phyloP scores from a whole-genome alignment of 2,113 vertebrate species.

The Pelodiscus sinensis region DNA sequence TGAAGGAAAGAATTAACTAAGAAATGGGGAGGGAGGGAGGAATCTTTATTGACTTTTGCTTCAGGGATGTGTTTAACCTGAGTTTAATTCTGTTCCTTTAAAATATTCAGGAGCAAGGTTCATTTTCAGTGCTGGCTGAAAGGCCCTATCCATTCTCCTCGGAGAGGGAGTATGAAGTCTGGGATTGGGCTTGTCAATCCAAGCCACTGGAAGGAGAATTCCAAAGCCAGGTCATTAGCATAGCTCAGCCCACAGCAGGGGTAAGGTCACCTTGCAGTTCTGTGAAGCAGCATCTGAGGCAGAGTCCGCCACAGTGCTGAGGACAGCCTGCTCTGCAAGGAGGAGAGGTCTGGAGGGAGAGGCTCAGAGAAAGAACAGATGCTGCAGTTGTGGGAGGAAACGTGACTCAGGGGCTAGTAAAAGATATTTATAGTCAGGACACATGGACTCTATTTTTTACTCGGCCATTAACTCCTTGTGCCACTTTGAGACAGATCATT shows the following conservation, averaged over 20 bases:
- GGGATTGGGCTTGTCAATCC: background rate
- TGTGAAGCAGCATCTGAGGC: background rate
- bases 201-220: background rate
- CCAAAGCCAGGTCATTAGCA: background rate
- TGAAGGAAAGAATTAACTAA: slow-evolving; percentile 19
- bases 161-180: background rate
- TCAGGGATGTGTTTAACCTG: slow-evolving; percentile 33
- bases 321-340: accelerated
- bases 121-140: background rate
- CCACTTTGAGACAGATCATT: accelerated
- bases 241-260: background rate
- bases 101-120: slow-evolving; percentile 32
- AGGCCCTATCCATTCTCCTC: background rate
- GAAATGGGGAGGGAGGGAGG: background rate
- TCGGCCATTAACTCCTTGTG: background rate
- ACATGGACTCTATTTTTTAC: accelerated
- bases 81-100: slow-evolving; percentile 40
- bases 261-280: background rate
- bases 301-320: background rate
- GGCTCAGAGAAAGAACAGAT: accelerated
- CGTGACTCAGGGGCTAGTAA: background rate
- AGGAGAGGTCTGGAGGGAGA: background rate
- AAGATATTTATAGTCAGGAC: background rate
- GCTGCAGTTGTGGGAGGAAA: accelerated
- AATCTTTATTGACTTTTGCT: slow-evolving; percentile 28